Evolutionary conservation across 2,113 vertebrate genomes (phyloP).

Genomic region (Embiotoca jacksoni): DNA sequence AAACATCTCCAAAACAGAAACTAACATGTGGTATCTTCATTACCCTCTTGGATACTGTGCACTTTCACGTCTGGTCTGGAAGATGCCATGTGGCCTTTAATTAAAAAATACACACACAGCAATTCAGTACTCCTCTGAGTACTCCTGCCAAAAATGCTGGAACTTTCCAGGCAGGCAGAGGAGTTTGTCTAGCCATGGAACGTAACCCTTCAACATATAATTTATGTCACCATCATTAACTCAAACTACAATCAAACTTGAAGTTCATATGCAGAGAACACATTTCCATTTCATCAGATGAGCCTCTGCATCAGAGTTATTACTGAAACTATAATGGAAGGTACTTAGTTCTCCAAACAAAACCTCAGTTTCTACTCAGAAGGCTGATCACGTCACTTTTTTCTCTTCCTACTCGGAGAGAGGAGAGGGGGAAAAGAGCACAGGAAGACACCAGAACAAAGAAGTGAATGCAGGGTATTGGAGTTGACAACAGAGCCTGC

Average conservation of each 20-base stretch:
- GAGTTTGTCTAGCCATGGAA: constrained; percentile 12
- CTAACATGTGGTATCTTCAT: constrained; percentile 49
- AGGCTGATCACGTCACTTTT: constrained; percentile 60
- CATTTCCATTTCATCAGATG: constrained; percentile 13
- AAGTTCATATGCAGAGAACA: constrained; percentile 1
- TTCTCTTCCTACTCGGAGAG: constrained; percentile 43
- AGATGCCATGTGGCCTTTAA: constrained; percentile 22
- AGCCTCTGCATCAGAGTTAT: constrained; percentile 25
- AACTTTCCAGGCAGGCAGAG: constrained; percentile 21
- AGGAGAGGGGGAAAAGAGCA: constrained; percentile 55
- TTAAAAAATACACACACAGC: constrained; percentile 27
- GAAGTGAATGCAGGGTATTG: constrained; percentile 63
- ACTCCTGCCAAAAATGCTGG: background rate
- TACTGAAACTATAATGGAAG: constrained; percentile 31
- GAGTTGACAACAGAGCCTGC: constrained; percentile 62
- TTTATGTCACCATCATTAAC: background rate
- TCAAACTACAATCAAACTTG: constrained; percentile 20
- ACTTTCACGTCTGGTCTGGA: constrained; percentile 25
- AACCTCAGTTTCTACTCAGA: constrained; percentile 49
- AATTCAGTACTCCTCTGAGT: background rate
- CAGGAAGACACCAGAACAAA: constrained; percentile 83
- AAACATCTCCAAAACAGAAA: constrained; percentile 76
- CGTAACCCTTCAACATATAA: background rate
- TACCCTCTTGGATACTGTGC: constrained; percentile 28
- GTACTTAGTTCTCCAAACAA: background rate